Evolutionary conservation across 2,113 vertebrate species (phyloP), one percentile per base, ranked within the genome.

Genomic region (Corythornis cristatus): DNA sequence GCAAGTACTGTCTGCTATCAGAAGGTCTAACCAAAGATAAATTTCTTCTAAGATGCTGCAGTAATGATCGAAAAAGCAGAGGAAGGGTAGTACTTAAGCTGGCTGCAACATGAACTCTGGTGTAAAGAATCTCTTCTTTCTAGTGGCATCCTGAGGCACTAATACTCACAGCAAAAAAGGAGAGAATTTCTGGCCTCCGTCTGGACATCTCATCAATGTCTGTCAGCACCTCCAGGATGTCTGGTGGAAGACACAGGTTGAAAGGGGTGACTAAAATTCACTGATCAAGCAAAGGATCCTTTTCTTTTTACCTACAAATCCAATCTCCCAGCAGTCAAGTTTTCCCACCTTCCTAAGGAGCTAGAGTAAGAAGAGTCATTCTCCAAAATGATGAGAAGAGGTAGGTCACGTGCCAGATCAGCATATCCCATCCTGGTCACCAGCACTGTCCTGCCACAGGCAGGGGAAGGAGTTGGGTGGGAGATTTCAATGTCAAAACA

Each of bases 131-230:
- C 35, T 29, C 28, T 8, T 64, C 64, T 28, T 88, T 82, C 42
- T 31, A 73, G 81, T 20, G 12, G 33, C 51, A 86, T 21, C 56
- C 14, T 60, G 62, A 75, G 9, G 46, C 51, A 65, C 15, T 33
- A 70, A 68, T 74, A 98, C 99, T 98, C 97, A 99, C 99, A 35
- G 97, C 98, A 97, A 99, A 99, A 97, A 99, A 99, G 85, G 98
- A 98, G 82, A 99, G 98, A 95, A 99, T 98, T 97, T 99, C 99
- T 8, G 99, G 99, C 91, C 98, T 99, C 90, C 99, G 98, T 79
- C 98, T 98, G n/a, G 99, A 99, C 98, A 99, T 99, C 88, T 99
- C 99, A 43, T 99, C 99, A 25, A 99, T 98, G 96, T 99, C 99
- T 22, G 98, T 98, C 97, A 99, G 98, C 74, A 98, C 99, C 46